phyloP scores from a whole-genome alignment of 2,888 invertebrate genomes.

The Chouioia cunea region DNA sequence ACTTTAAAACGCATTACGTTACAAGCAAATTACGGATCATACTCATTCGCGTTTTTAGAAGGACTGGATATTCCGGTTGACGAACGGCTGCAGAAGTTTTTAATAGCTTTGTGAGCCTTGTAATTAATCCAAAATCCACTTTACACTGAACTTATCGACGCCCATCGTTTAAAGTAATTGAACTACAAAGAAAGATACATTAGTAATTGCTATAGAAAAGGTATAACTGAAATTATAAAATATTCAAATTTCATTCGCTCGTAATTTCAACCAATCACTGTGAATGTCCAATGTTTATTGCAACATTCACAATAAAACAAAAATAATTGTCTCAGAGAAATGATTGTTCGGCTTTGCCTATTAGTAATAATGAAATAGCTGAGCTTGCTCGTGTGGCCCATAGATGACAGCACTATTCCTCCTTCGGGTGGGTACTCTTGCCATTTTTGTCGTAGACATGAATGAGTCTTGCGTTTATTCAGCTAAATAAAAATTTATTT shows the following conservation, averaged over 20 bases:
- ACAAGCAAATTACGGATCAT: conserved; percentile 9
- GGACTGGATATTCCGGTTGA: conserved; percentile 43
- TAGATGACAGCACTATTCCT: conserved; percentile 43
- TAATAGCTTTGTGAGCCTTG: conserved; percentile 41
- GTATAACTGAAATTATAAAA: not conserved
- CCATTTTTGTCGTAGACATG: too few relatives aligned
- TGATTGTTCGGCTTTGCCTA: conserved; percentile 8
- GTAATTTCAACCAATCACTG: too few relatives aligned
- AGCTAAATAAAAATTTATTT: too few relatives aligned
- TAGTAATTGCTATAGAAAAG: conserved; percentile 22
- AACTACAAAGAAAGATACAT: not conserved
- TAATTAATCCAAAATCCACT: conserved; percentile 51
- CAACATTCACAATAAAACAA: not conserved
- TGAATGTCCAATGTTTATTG: not conserved
- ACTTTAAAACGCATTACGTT: conserved; percentile 32
- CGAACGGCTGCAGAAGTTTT: conserved; percentile 33
- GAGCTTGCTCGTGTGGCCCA: conserved; percentile 21
- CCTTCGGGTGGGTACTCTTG: not conserved
- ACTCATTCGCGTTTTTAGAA: conserved; percentile 10
- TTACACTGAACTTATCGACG: conserved; percentile 34
- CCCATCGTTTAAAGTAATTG: conserved; percentile 30
- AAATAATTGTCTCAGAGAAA: not conserved
- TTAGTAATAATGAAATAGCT: conserved; percentile 10
- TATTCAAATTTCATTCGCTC: conserved; percentile 10
- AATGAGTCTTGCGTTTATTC: too few relatives aligned